Evolutionary conservation across 2,113 vertebrate genomes (phyloP), one percentile per base, ranked within the genome.

Genomic region (Brachirus orientalis): DNA sequence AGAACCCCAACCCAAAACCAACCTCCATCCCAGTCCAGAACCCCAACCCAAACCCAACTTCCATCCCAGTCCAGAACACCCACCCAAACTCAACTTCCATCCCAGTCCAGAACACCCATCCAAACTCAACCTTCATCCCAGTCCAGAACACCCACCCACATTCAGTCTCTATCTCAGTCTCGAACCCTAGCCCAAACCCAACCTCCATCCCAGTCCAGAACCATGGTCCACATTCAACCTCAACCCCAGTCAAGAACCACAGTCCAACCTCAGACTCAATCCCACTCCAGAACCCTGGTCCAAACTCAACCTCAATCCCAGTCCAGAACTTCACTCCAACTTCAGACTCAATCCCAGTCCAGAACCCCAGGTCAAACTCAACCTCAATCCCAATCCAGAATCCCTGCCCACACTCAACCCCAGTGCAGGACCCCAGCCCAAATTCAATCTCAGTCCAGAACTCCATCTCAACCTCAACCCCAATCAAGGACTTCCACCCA

Each of bases 11-110:
- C 66, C 8, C 80, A 86, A 28, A 1, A 20, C 5, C 63, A 48
- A 10, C 11, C 52, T 62, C 81, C 80, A 37, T 12, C 43, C 79
- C 93, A 89, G 83, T 89, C 44, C 88, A 87, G 78, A 20, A 56
- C 43, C 51, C n/a, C 57, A 18, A 10, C 22, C 20, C 70, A 79
- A 28, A 10, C 38, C 10, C 64, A 70, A 6, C 6, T 5, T 3
- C 6, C 28, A 52, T 5, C 70, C 12, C 82, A 67, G 7, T 35
- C 60, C 37, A 68, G 77, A 37, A 62, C 63, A 41, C 16, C 41
- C 22, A 8, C 46, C 8, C 74, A 74, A 41, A 16, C 37, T 51
- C 72, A 77, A 14, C 47, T 44, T 65, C 77, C 70, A 10, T 36
- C 59, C 41, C 84, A 73, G 16, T 11, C 75, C 18, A 68, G 60